A percentile compares a stretch with the other conserved stretches of the same genome.
Conservation (phyloP, 2,113 vertebrate genomes). For the Aepyceros melampus region DNA sequence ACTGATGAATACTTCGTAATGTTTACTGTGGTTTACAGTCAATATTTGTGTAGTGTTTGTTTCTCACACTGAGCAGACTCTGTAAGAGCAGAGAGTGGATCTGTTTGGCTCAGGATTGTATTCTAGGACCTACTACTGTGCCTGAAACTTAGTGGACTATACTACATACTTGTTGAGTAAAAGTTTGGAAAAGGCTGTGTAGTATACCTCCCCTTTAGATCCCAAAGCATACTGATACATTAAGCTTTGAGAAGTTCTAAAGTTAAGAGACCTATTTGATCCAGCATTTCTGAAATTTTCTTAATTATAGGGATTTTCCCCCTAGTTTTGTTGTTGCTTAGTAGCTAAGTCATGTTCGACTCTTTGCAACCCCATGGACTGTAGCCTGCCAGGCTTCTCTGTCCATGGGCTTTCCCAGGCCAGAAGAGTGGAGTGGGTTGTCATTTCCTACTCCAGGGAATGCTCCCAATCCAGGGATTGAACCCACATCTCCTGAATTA, state of each 20-base stretch:
- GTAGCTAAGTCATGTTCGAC: not conserved
- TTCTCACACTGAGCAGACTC: not conserved
- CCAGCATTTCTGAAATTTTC: not conserved
- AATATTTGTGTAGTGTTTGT: not conserved
- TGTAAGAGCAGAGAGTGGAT: not conserved
- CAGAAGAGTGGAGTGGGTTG: not conserved
- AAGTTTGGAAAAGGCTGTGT: not conserved
- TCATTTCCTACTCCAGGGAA: not conserved
- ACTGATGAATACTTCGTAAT: too few relatives aligned
- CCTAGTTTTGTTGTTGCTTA: not conserved
- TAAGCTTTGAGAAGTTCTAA: not conserved
- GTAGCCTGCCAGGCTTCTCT: not conserved
- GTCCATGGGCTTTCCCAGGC: not conserved
- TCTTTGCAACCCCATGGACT: not conserved
- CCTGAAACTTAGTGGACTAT: not conserved
- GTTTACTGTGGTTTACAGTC: not conserved
- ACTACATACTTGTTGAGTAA: not conserved
- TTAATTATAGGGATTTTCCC: not conserved
- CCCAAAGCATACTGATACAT: not conserved
- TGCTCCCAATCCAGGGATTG: not conserved
- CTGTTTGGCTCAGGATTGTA: not conserved
- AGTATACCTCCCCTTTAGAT: not conserved
- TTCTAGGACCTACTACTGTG: not conserved
- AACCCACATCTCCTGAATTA: not conserved
- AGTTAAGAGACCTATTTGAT: not conserved